phyloP scores from a whole-genome alignment of 2,113 vertebrate species.

The Fulmarus glacialis region DNA sequence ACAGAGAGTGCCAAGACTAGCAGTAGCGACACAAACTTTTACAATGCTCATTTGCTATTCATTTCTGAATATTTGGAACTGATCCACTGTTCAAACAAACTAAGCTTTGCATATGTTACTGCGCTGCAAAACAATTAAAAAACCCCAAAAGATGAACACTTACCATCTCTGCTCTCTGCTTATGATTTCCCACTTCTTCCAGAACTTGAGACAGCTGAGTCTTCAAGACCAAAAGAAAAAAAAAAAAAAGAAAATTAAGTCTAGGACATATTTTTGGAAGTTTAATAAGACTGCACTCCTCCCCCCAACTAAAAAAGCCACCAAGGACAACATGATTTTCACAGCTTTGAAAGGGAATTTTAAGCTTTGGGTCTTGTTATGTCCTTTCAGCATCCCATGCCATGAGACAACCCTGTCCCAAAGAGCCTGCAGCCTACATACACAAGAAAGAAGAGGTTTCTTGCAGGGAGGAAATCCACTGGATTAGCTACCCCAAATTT shows the following conservation, averaged over 20 bases:
- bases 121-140: neutral
- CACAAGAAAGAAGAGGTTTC: neutral
- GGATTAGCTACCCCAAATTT: neutral
- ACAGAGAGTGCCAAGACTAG: neutral
- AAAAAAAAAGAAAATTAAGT: neutral
- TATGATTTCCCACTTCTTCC: constrained; percentile 86
- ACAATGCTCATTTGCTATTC: neutral
- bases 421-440: neutral
- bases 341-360: neutral
- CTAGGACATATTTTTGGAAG: neutral
- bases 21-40: neutral
- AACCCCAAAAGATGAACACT: constrained; percentile 27
- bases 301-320: neutral
- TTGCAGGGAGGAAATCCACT: neutral
- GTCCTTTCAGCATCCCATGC: neutral
- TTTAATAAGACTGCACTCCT: neutral
- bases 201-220: constrained; percentile 86
- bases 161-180: constrained; percentile 88
- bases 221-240: constrained; percentile 67
- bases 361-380: neutral
- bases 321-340: neutral
- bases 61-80: neutral
- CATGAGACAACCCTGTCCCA: neutral
- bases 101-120: neutral
- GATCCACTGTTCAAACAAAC: neutral